Evolutionary conservation across 2,113 vertebrate genomes (phyloP).

Genomic region (Ciconia boyciana): DNA sequence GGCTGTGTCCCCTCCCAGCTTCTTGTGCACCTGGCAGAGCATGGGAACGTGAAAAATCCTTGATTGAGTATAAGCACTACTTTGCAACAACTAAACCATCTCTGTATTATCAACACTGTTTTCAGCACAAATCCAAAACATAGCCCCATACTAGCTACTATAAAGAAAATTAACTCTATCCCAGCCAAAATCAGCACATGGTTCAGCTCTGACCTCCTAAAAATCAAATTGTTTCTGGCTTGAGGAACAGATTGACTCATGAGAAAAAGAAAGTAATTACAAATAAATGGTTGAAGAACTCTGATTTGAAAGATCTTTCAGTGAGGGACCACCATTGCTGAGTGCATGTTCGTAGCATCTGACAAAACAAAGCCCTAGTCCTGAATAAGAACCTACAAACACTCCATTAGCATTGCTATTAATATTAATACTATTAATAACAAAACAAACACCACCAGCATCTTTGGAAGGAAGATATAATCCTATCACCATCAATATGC

Average conservation of each 20-base stretch:
- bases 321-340: background rate
- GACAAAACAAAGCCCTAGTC: background rate
- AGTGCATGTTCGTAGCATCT: background rate
- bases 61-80: too few species aligned
- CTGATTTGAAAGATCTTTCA: background rate
- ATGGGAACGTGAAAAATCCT: too few species aligned
- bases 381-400: background rate
- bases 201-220: background rate
- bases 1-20: too few species aligned
- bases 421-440: background rate
- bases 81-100: too few species aligned
- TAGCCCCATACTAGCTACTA: too few species aligned
- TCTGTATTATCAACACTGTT: too few species aligned
- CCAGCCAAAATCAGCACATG: too few species aligned
- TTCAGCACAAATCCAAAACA: too few species aligned
- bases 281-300: background rate
- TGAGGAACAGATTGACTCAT: background rate
- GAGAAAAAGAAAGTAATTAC: background rate
- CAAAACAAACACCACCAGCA: background rate
- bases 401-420: background rate
- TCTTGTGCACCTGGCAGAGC: too few species aligned
- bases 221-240: background rate
- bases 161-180: too few species aligned
- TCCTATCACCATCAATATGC: background rate
- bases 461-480: background rate